phyloP scores from a whole-genome alignment of 2,113 vertebrate genomes.

The Cinclus mexicanus region DNA sequence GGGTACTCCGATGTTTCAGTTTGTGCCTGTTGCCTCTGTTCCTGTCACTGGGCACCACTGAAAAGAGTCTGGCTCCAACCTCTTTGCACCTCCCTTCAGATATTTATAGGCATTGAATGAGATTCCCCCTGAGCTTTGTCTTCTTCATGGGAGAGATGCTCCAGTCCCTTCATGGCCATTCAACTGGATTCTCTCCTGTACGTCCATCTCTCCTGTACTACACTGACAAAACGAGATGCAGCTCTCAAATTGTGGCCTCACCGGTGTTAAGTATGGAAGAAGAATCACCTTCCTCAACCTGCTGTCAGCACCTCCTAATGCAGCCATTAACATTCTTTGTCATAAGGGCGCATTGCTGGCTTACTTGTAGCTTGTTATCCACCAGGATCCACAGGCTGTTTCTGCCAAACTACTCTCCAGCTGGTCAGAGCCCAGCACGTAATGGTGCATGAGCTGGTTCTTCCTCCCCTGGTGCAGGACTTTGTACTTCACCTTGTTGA shows the following conservation, averaged over 20 bases:
- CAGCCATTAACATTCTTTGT: neutral
- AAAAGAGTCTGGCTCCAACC: neutral
- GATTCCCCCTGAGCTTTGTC: neutral
- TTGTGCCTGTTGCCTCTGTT: neutral
- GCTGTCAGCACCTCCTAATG: neutral
- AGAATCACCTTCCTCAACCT: neutral
- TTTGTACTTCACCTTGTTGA: neutral
- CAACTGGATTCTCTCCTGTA: neutral
- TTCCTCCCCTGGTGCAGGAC: neutral
- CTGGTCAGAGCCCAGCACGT: accelerated
- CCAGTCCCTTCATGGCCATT: neutral
- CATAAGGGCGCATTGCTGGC: neutral
- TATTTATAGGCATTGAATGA: neutral
- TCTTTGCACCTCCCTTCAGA: neutral
- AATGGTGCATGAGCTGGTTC: neutral
- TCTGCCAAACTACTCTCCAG: neutral
- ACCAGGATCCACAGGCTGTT: neutral
- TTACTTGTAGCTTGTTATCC: neutral
- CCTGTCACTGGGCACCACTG: neutral
- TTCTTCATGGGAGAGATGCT: neutral
- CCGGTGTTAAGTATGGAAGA: neutral
- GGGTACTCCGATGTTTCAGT: neutral
- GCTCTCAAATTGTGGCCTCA: neutral
- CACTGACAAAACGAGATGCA: neutral
- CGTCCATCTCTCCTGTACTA: neutral